Evolutionary conservation across 1,140 invertebrate species (phyloP), one percentile per base, ranked within the genome.

Genomic region (Drosophila carrolli): DNA sequence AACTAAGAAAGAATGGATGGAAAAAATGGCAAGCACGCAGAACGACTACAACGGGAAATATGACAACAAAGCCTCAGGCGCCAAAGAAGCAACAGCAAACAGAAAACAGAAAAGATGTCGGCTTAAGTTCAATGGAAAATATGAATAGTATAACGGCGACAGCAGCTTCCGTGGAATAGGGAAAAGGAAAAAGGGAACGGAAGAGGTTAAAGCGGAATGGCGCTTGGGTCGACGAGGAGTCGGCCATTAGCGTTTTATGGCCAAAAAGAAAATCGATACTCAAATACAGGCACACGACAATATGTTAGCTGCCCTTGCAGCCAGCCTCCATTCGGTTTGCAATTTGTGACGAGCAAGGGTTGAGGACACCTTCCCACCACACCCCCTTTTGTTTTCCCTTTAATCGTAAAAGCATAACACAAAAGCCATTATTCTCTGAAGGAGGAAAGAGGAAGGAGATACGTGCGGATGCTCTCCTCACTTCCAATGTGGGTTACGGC

Each of bases 371-470:
- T 50, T 46, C 32, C 43, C 16, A 10, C 37, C 41, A 19, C 50
- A 2, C 37, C 10, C 43, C 48, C 35, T 27, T 81, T 78, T 78
- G 80, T 70, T 61, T 75, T 78, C 61, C 59, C 75, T 79, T 80
- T 79, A 81, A 85, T 86, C 82, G 86, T 85, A 85, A 85, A 78
- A 86, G 82, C 78, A 85, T 86, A 85, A 85, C 78, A 85, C 81
- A 85, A 85, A 84, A 86, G 82, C 81, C 82, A 86, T 85, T 81
- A 78, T 48, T 29, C 23, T 29, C 23, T 74, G 76, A 70, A 61
- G 40, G 47, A 23, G 23, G 19, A 23, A 2, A 19, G 14, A 32
- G 41, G 41, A 11, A 59, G 48, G 32, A 55, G 19, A 54, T 32
- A 53, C 29, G 27, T 62, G 27, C 59, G 62, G 57, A 61, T 58